Evolutionary conservation across 2,797 vertebrate genomes (phyloP), one percentile per base, ranked within the genome.

Genomic region (Philypnodon macrostomus): DNA sequence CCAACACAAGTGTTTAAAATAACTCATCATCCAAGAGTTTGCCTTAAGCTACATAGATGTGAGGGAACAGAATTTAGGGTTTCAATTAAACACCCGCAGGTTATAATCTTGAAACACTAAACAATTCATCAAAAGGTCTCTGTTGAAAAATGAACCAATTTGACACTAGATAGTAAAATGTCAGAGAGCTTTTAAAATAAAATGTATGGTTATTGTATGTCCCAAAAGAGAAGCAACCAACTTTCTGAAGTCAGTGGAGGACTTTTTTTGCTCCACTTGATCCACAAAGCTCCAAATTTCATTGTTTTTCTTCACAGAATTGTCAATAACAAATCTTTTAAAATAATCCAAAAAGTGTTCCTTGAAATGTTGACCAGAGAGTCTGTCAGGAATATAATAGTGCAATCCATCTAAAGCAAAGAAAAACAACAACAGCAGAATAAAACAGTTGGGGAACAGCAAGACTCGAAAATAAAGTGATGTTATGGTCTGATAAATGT

Each of bases 401-500:
- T 15, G 4, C 23, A 40, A 32, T 19, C 27, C 17, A 24, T 44
- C 14, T 17, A 45, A 23, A 54, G 10, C 53, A 23, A 19, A 27
- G 31, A 47, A 31, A 21, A 61, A 47, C 2, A 21, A 59, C 4
- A 42, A 44, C 40, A 30, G 13, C 40, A 30, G 24, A 17, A 31
- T 16, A 56, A 50, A 40, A 42, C 49, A 30, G 19, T 3, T 47
- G 13, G 56, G n/a, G 16, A 31, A 33, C 30, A 39, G 17, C 19
- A 14, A 21, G 18, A 47, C n/a, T 16, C 48, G 26, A 55, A 53
- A 67, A 59, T 0, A 13, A 14, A 40, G 30, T 35, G 44, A 38
- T 48, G 57, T 46, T 58, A 4, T 58, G 70, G 70, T 73, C 44
- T 75, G 64, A 70, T 70, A 53, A 70, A 77, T 70, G 73, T 49